Percentiles rank a stretch among this genome's conserved stretches.
Evolutionary conservation across 1,140 invertebrate genomes (phyloP).

Genomic region (Tetranychus urticae): DNA sequence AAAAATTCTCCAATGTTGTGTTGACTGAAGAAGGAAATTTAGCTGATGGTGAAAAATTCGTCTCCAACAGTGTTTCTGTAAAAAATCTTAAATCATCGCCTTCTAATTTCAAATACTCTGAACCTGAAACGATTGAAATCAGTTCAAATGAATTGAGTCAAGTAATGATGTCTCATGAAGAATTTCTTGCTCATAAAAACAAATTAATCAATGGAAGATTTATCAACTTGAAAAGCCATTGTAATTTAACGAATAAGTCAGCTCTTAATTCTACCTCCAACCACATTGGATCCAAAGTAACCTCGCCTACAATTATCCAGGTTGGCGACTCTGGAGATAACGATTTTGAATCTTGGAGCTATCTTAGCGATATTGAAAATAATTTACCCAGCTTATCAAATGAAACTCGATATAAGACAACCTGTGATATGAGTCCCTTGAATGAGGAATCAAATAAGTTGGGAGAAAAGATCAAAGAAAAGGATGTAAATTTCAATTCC

Average conservation of each 20-base stretch:
- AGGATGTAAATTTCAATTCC: too few relatives aligned
- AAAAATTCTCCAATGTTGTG: too few relatives aligned
- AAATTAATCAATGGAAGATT: background rate
- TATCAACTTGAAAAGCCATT: background rate
- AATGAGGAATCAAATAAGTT: too few relatives aligned
- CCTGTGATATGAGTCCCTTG: too few relatives aligned
- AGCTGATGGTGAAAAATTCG: too few relatives aligned
- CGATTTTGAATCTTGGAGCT: conserved; percentile 2
- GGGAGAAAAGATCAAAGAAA: too few relatives aligned
- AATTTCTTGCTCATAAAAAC: background rate
- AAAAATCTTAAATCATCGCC: background rate
- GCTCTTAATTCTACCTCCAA: background rate
- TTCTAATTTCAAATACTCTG: too few relatives aligned
- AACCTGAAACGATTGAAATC: conserved; percentile 6
- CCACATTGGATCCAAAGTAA: background rate
- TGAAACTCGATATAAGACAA: too few relatives aligned
- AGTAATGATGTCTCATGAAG: conserved; percentile 3
- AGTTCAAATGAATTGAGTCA: conserved; percentile 2
- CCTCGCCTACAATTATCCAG: background rate
- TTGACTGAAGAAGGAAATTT: too few relatives aligned
- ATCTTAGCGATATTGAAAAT: background rate
- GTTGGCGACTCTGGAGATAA: background rate
- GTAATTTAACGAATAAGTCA: background rate
- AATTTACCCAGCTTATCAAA: background rate
- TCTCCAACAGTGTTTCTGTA: background rate